phyloP scores from a whole-genome alignment of 2,113 vertebrate species.

The Dicrurus megarhynchus region DNA sequence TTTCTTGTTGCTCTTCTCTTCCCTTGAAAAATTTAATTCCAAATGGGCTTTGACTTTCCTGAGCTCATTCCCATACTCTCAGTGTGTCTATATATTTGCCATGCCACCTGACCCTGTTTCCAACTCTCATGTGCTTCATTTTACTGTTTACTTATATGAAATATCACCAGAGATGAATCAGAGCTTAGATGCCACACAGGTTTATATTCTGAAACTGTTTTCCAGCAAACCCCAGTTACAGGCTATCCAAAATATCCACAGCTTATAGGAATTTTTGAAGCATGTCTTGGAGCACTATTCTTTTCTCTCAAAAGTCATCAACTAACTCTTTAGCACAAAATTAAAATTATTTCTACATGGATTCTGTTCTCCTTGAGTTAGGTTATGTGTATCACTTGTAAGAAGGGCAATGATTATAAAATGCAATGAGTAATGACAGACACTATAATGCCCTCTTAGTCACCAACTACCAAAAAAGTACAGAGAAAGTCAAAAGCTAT shows the following conservation, averaged over 20 bases:
- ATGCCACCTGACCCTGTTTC: neutral
- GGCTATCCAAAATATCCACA: neutral
- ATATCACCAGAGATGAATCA: constrained; percentile 38
- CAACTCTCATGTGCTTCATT: neutral
- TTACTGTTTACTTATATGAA: neutral
- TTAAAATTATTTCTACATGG: neutral
- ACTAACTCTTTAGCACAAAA: neutral
- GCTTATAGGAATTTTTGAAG: neutral
- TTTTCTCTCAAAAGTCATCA: neutral
- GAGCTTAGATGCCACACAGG: neutral
- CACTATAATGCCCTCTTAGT: neutral
- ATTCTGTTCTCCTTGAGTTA: neutral
- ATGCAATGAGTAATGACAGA: neutral
- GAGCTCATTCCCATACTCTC: neutral
- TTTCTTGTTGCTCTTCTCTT: neutral
- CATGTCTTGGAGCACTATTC: neutral
- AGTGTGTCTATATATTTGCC: neutral
- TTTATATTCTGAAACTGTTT: neutral
- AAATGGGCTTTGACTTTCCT: neutral
- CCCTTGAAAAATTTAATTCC: neutral
- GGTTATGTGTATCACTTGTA: neutral
- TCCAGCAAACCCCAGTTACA: neutral
- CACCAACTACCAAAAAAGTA: neutral
- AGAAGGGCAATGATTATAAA: neutral
- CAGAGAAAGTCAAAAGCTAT: neutral